Evolutionary conservation across 2,888 invertebrate genomes (phyloP), one percentile per base, ranked within the genome.

Genomic region (Stenotaenia linearis): DNA sequence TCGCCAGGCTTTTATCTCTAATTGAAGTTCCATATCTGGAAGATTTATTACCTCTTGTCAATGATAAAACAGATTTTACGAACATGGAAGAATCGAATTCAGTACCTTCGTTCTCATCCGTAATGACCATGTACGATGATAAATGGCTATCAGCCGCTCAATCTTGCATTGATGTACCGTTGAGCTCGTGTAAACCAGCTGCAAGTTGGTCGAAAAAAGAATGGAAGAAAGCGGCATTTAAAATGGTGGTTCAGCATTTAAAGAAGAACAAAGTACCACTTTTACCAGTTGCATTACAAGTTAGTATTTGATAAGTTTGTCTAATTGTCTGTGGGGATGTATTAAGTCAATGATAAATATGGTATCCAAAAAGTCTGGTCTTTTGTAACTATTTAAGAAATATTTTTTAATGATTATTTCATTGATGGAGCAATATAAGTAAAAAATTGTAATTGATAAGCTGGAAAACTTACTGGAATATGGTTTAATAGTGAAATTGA

Each of bases 171-270:
- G 69, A 40, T 30, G 21, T 37, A 45, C 75, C 10, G 9, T 75
- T 18, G 75, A 37, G 18, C 28, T 79, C 37, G 76, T 76, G 28
- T 75, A 79, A n/a, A 75, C 79, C 4, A 21, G 75, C 10, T 79
- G 79, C 23, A 15, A 75, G n/a, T 76, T 75, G 18, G 28, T 75
- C 45, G 40, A 79, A 30, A 76, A 79, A 10, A 37, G 75, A 23
- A 45, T 79, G 15, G 75, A 56, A 30, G 9, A 75, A 25, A 76
- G 75, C 21, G 40, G 45, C 40, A 21, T 23, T 10, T 30, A 79
- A 45, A 28, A 75, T 12, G 76, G 76, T 35, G 25, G 30, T n/a
- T 76, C 40, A 76, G 75, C 75, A 21, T 79, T 75, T 32, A 37
- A 75, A 28, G 28, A 75, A 75, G 21, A 40, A 40, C 4, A 40